Evolutionary conservation across 1,140 invertebrate genomes (phyloP), one percentile per base, ranked within the genome.

Genomic region (Acromyrmex charruanus): DNA sequence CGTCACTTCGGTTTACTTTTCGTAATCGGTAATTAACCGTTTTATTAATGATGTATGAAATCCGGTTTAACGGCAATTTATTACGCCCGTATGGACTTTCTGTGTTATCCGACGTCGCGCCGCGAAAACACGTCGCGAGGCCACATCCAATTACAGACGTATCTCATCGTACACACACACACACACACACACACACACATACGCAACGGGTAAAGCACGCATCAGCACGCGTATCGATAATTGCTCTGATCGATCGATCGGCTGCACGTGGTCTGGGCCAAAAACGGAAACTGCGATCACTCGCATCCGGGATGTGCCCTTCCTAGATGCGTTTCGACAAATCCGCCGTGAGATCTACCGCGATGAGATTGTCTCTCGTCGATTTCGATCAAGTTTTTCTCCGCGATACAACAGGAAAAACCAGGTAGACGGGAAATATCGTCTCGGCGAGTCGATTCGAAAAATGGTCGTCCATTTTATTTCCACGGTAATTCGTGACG

Each of bases 381-480:
- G 89, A 69, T 87, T 51, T 21, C 89, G 77, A 71, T 80, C 89
- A 75, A 86, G 86, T 90, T 90, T 90, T 90, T 90, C 81, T 44
- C 18, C 5, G 18, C 25, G 61, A 4, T 49, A 44, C n/a, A 0
- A 18, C n/a, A 4, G 75, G 71, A 90, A 88, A 90, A 90, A 88
- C 69, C 75, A 79, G 77, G 65, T 58, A 66, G 80, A 88, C 61
- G 6, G 16, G n/a, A 10, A 31, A 35, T 58, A 81, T 82, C n/a
- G 44, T 61, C 86, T 61, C 65, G 53, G 9, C 21, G 6, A 51
- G 44, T 88, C 71, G 79, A 16, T 53, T 77, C 44, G 75, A 55
- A 74, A 90, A 53, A 44, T 59, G 65, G 49, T 77, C 63, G 28
- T 49, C 35, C 10, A 16, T 82, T 77, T 71, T 87, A 84, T 90